Evolutionary conservation across 2,888 invertebrate species (phyloP), one percentile per base, ranked within the genome.

Genomic region (Odiellus spinosus): DNA sequence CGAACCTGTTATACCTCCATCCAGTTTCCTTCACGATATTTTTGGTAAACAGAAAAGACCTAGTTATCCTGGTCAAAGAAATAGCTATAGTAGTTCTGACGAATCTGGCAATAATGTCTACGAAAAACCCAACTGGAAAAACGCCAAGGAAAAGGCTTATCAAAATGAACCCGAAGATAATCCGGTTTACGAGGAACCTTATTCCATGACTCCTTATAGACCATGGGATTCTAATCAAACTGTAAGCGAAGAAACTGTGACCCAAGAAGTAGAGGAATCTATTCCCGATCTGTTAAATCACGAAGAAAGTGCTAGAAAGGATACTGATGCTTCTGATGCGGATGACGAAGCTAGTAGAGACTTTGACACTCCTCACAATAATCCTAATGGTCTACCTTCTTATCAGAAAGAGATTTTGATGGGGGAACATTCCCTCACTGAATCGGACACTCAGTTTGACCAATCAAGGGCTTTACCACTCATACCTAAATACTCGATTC

Each of bases 291-390:
- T 53, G 10, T 42, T 53, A 11, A 46, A 47, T 35, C 42, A 51
- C 33, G 51, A 53, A 35, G 43, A 49, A 20, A 8, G 26, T 26
- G 26, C 5, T 26, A 4, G 26, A 4, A 53, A 53, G 39, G 47
- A 51, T 18, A 50, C 49, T 35, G 53, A 56, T 45, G 56, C 56
- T 19, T 83, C 82, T 0, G 85, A 86, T 65, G 80, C 80, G 2
- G 85, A 81, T 56, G 84, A 86, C 58, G 86, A 85, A 65, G 77
- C 77, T 1, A 78, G 78, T 2, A 83, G 82, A 65, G 80, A 86
- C 55, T 66, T 78, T 44, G 76, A 79, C 56, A 73, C 48, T 10
- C 18, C 47, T 14, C 36, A 34, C n/a, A 38, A 18, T 10, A 8
- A 39, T 10, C 42, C 5, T 6, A 26, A 26, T 26, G 26, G 17